A percentile compares a stretch with the other conserved stretches of the same genome.
Evolutionary conservation across 2,888 invertebrate genomes (phyloP).

Genomic region (Amblyjoppa fuscipennis): DNA sequence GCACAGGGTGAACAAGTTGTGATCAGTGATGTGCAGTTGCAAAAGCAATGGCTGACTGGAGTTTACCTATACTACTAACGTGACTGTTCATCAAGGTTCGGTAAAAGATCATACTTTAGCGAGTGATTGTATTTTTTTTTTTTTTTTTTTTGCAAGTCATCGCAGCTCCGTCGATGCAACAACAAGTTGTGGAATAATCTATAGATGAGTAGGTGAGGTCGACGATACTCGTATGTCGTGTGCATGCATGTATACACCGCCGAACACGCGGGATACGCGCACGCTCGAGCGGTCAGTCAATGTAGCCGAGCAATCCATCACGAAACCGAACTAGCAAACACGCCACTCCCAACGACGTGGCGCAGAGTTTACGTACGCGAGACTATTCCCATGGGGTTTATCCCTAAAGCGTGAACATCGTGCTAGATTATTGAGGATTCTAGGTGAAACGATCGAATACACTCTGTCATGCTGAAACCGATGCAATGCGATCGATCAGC

Average conservation of each 20-base stretch:
- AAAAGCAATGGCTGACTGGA: conserved; percentile 41
- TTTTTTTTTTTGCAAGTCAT: background rate
- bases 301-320: conserved; percentile 74
- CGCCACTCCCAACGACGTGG: conserved; percentile 46
- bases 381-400: conserved; percentile 74
- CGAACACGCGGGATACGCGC: conserved; percentile 32
- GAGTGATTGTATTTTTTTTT: background rate
- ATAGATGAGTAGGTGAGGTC: background rate
- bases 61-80: conserved; percentile 51
- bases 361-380: conserved; percentile 43
- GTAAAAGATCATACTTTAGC: too few relatives aligned
- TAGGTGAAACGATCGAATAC: conserved; percentile 20
- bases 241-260: background rate
- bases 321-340: conserved; percentile 68
- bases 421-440: conserved; percentile 74
- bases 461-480: conserved; percentile 38
- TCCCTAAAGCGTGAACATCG: conserved; percentile 75
- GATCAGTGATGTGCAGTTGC: background rate
- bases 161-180: background rate
- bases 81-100: background rate
- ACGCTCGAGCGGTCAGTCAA: conserved; percentile 66
- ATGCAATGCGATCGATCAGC: conserved; percentile 18
- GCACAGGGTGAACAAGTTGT: conserved; percentile 38
- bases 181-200: background rate
- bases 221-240: conserved; percentile 23